Evolutionary conservation across 2,797 vertebrate species (phyloP), one percentile per base, ranked within the genome.

Genomic region (Pipistrellus pygmaeus): DNA sequence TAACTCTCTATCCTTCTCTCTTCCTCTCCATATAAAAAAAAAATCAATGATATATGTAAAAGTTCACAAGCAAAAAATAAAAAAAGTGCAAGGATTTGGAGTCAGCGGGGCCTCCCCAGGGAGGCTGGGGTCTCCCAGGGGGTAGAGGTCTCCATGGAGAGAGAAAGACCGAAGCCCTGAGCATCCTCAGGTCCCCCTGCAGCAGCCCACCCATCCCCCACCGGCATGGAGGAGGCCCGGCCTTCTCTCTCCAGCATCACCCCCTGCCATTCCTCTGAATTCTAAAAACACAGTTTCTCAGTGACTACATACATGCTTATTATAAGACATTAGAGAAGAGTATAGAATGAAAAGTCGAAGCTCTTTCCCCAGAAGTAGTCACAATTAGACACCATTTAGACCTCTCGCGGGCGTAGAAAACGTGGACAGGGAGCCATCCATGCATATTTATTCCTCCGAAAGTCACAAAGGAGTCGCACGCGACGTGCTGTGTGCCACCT

Each of bases 301-400:
- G 89, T 85, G 91, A 51, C 93, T 81, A 88, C 57, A 69, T 41
- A 71, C 60, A 91, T 35, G 93, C 77, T 91, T 88, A 93, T 93
- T 90, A 73, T 46, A n/a, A 75, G 87, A 48, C 75, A 85, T 12
- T 66, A 8, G 1, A 68, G 85, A 72, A 9, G 32, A 71, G n/a
- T 35, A 57, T 60, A 73, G 86, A 73, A 69, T 35, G 71, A 87
- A 82, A 95, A 90, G 89, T 32, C 57, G 35, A 41, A 72, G 81
- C 88, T 77, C 77, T 88, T 76, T 85, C 69, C 53, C 87, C 8
- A 51, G 81, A 78, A 87, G 93, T 10, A 73, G 89, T 71, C 83
- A 82, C 84, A 90, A 91, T 88, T 66, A 94, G 77, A 18, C 12
- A 78, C 62, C 69, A 57, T 80, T 90, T 68, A 91, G 94, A 72